Evolutionary conservation across 2,888 invertebrate genomes (phyloP).

Genomic region (Dysmachus trigonus): DNA sequence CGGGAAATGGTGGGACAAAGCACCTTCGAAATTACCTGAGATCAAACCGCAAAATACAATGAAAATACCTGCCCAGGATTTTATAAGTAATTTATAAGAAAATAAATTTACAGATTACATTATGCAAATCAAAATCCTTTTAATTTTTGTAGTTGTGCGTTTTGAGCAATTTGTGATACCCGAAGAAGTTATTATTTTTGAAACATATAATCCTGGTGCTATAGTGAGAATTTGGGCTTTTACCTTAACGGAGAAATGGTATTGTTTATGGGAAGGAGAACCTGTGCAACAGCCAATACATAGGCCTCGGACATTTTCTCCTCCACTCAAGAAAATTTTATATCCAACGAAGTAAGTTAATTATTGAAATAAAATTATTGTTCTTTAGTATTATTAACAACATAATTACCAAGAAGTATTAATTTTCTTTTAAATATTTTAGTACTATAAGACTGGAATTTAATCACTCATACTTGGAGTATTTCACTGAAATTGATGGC

Average conservation of each 20-base stretch:
- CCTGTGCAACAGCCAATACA: slow-evolving; percentile 67
- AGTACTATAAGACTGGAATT: slow-evolving; percentile 86
- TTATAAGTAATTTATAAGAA: slow-evolving; percentile 70
- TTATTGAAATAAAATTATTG: background rate
- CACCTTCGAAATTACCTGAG: slow-evolving; percentile 75
- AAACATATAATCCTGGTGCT: slow-evolving; percentile 87
- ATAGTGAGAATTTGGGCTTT: slow-evolving; percentile 82
- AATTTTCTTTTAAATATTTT: slow-evolving; percentile 50
- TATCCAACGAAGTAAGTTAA: slow-evolving; percentile 68
- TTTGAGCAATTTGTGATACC: slow-evolving; percentile 63
- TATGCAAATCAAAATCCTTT: background rate
- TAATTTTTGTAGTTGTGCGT: slow-evolving; percentile 56
- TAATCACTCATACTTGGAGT: slow-evolving; percentile 80
- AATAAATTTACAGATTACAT: background rate
- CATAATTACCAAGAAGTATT: background rate
- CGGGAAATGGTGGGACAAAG: slow-evolving; percentile 84
- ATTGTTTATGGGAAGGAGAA: slow-evolving; percentile 78
- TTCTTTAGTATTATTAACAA: background rate
- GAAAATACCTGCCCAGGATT: slow-evolving; percentile 78
- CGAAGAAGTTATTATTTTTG: slow-evolving; percentile 74
- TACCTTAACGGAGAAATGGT: slow-evolving; percentile 69
- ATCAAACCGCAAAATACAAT: slow-evolving; percentile 79
- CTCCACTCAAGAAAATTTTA: slow-evolving; percentile 71
- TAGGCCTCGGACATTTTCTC: slow-evolving; percentile 78
- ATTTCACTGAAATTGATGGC: slow-evolving; percentile 90